Evolutionary conservation across 2,113 vertebrate species (phyloP).

Genomic region (Aegithalos caudatus): DNA sequence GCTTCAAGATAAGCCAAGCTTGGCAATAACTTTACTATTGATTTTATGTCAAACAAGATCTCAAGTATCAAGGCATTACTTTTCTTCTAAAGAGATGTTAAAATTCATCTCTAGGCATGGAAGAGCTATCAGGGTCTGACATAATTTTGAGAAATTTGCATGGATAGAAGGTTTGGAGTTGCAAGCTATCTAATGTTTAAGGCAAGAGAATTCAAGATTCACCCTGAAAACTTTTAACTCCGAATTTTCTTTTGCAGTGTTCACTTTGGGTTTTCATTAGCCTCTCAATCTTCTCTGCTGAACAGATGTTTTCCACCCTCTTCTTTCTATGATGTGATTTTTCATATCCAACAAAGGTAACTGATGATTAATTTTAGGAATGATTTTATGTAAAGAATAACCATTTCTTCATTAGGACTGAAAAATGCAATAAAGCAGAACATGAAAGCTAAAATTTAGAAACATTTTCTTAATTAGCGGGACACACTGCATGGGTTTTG

Average conservation of each 20-base stretch:
- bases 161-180: background rate
- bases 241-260: background rate
- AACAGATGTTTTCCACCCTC: background rate
- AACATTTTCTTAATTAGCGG: background rate
- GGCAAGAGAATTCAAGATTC: background rate
- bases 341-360: background rate
- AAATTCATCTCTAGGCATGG: background rate
- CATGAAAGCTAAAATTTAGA: background rate
- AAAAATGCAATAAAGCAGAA: background rate
- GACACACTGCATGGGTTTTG: background rate
- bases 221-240: background rate
- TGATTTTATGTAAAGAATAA: background rate
- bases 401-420: background rate
- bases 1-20: slow-evolving; percentile 20
- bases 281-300: background rate
- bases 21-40: slow-evolving; percentile 45
- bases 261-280: background rate
- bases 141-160: background rate
- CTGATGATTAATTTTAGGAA: background rate
- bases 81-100: background rate
- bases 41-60: slow-evolving; percentile 46
- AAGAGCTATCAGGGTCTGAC: background rate
- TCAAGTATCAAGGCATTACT: background rate
- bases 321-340: background rate
- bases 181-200: background rate